Percentiles rank a stretch among this genome's conserved stretches.
Evolutionary conservation across 2,797 vertebrate species (phyloP).

Genomic region (Hirundo rustica): DNA sequence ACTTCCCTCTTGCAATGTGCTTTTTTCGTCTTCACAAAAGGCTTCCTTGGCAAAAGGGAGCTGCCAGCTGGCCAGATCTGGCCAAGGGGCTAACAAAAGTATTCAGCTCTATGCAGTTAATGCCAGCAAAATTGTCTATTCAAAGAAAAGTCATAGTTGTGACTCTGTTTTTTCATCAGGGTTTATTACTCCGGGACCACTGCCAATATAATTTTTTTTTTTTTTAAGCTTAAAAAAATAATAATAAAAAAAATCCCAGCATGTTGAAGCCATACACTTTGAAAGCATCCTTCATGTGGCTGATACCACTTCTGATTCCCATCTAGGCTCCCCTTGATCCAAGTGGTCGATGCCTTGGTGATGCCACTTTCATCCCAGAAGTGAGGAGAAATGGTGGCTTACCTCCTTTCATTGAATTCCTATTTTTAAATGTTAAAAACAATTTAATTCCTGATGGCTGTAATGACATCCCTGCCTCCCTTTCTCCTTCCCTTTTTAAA

Average conservation of each 20-base stretch:
- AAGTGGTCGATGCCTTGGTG: background rate
- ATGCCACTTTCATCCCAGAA: background rate
- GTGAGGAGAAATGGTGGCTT: background rate
- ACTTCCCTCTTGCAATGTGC: constrained; percentile 9
- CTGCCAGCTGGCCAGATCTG: constrained; percentile 52
- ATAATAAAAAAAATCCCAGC: background rate
- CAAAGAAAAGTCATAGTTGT: constrained; percentile 29
- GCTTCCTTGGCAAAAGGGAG: constrained; percentile 50
- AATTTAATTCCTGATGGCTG: background rate
- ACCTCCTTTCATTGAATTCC: background rate
- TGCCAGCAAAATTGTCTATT: constrained; percentile 31
- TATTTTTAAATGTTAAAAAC: background rate
- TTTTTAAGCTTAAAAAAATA: background rate
- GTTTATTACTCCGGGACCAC: constrained; percentile 12
- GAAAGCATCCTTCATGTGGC: background rate
- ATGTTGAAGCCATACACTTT: background rate
- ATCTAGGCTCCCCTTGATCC: background rate
- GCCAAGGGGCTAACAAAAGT: constrained; percentile 38
- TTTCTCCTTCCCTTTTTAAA: background rate
- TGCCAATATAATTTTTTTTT: background rate
- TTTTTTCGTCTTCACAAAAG: constrained; percentile 56
- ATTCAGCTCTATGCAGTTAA: background rate
- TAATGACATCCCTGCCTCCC: background rate
- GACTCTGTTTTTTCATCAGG: background rate
- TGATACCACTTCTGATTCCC: background rate